Percentiles rank a stretch among this genome's conserved stretches.
phyloP scores from a whole-genome alignment of 2,113 vertebrate genomes.

The Colinus virginianus region DNA sequence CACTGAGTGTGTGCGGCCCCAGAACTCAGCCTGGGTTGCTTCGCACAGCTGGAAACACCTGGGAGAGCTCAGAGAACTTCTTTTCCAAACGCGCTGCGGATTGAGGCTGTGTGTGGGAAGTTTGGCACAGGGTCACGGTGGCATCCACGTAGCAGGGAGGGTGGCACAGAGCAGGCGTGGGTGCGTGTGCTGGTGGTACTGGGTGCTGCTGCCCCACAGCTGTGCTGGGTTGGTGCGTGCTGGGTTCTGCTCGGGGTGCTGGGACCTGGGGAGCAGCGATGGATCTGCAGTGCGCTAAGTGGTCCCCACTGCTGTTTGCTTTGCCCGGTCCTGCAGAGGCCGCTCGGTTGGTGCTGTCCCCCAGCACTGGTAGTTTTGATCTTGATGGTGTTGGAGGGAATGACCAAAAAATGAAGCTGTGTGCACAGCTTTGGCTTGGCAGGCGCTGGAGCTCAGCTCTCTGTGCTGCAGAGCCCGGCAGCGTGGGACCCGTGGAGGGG shows the following conservation, averaged over 20 bases:
- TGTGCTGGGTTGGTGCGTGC: neutral
- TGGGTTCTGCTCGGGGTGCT: neutral
- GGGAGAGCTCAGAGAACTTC: neutral
- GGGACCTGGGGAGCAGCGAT: neutral
- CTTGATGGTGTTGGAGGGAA: neutral
- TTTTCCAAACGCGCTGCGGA: accelerated
- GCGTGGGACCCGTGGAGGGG: neutral
- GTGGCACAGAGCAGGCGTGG: too few species aligned
- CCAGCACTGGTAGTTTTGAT: accelerated
- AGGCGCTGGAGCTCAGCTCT: neutral
- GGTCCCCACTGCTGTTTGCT: neutral
- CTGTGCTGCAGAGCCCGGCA: neutral
- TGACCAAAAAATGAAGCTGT: neutral
- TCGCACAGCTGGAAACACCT: neutral
- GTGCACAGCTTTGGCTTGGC: neutral
- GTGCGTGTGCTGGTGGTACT: too few species aligned
- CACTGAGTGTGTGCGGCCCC: accelerated
- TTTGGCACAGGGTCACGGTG: neutral
- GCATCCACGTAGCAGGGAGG: too few species aligned
- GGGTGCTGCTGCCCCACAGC: neutral
- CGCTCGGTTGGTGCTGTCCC: accelerated
- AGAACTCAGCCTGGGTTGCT: neutral
- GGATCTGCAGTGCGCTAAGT: too few species aligned
- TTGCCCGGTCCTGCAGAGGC: accelerated
- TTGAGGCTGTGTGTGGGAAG: accelerated